These are phyloP conservation scores for Hecatera dysodea DNA, from an alignment of 2,888 invertebrate species.

Conservation along the genomic window DNA sequence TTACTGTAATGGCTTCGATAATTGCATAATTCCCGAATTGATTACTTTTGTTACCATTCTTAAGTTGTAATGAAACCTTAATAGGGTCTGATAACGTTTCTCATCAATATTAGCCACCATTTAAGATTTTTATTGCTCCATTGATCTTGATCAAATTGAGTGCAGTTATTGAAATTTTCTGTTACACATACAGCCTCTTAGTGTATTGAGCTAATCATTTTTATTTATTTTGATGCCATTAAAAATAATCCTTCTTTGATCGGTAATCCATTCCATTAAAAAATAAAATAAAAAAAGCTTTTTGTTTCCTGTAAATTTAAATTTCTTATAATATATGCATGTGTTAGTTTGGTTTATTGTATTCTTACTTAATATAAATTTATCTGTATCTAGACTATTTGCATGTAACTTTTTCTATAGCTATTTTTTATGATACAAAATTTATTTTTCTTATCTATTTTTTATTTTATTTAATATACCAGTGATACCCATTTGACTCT, in stretches of 20 bases:
- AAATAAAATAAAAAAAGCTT: too few relatives aligned
- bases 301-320: too few relatives aligned
- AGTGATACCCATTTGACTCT: too few relatives aligned
- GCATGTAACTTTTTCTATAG: too few relatives aligned
- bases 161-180: slow-evolving; percentile 16
- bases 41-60: slow-evolving; percentile 25
- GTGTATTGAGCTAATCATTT: neutral
- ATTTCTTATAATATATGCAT: too few relatives aligned
- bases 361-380: too few relatives aligned
- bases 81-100: neutral
- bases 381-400: too few relatives aligned
- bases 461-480: too few relatives aligned
- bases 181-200: neutral
- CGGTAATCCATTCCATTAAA: neutral
- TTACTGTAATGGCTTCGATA: slow-evolving; percentile 22
- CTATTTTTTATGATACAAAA: too few relatives aligned
- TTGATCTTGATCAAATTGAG: slow-evolving; percentile 3
- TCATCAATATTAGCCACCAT: slow-evolving; percentile 11
- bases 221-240: neutral
- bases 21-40: slow-evolving; percentile 21
- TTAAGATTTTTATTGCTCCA: slow-evolving; percentile 3
- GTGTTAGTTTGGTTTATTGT: too few relatives aligned
- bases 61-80: slow-evolving; percentile 18
- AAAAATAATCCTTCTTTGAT: neutral
- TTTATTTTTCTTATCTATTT: too few relatives aligned